Conservation (phyloP, 2,113 vertebrate genomes). For the Apteryx mantelli region DNA sequence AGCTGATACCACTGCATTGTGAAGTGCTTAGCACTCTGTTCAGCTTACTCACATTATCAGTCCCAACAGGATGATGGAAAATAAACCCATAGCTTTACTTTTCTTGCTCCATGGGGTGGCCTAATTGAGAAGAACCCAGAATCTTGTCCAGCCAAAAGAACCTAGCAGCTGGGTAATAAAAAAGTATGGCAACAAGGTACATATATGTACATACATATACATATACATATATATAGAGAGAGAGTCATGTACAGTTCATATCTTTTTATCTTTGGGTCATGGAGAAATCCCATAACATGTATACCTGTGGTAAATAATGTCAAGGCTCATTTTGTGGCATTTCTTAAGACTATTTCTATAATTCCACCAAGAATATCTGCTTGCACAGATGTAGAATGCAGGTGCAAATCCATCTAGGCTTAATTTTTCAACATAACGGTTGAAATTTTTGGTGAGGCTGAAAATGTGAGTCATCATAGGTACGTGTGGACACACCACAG, state of each 20-base stretch:
- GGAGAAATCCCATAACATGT: background rate
- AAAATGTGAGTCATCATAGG: background rate
- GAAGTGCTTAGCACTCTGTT: background rate
- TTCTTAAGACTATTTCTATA: background rate
- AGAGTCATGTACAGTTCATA: background rate
- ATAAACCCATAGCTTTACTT: background rate
- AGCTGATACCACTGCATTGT: background rate
- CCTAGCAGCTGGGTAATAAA: background rate
- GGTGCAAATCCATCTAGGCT: background rate
- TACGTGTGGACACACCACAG: background rate
- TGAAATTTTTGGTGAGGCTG: background rate
- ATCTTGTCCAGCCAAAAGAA: background rate
- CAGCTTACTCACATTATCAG: background rate
- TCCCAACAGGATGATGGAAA: background rate
- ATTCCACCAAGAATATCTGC: background rate
- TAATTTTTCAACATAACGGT: background rate
- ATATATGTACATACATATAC: too few relatives aligned
- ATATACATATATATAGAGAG: too few relatives aligned
- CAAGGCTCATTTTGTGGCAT: background rate
- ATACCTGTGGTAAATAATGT: background rate
- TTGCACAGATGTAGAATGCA: background rate
- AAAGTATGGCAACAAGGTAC: background rate
- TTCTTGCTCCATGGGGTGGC: background rate
- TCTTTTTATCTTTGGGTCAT: background rate
- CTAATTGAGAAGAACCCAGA: background rate